Evolutionary conservation across 2,888 invertebrate species (phyloP), one percentile per base, ranked within the genome.

Genomic region (Rutpela maculata): DNA sequence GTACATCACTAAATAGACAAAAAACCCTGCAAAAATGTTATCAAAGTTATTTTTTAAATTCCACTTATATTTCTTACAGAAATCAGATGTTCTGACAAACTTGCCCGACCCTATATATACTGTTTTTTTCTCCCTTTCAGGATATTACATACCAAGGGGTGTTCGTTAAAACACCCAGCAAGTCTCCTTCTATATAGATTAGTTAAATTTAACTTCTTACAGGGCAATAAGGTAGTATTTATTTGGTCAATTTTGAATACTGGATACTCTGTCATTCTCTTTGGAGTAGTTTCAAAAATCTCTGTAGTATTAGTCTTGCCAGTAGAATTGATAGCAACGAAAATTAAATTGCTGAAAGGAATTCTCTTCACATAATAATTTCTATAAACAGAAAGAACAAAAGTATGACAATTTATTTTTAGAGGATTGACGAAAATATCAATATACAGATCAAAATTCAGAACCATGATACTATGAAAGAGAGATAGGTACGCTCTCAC

Each of bases 131-230:
- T 35, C 6, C 31, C 9, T 35, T 7, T 35, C 7, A 35, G 31
- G 7, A 79, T n/a, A n/a, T 15, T 50, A 56, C 84, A 90, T 89
- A 95, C 95, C 90, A 93, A 90, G 56, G 93, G 93, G 89, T 96
- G 94, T 83, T 94, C 93, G 70, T 95, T 95, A 86, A 92, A 96
- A 87, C 96, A 96, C 74, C 94, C 95, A 77, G 94, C 93, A 31
- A 96, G 91, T 76, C 94, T 91, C 80, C 95, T 90, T 43, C 96
- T 90, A 4, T 92, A 91, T 80, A 95, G 90, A 74, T 92, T 91
- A 81, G 95, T 95, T 82, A 96, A 89, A 77, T 93, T 91, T 72
- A 95, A 90, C 88, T 96, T 96, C 85, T 96, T 94, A 86, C 96
- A 96, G 0, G 95, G 94, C 84, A 93, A 92, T 35, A 91, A 90